Evolutionary conservation across 2,888 invertebrate genomes (phyloP), one percentile per base, ranked within the genome.

Genomic region (Brenthis hecate): DNA sequence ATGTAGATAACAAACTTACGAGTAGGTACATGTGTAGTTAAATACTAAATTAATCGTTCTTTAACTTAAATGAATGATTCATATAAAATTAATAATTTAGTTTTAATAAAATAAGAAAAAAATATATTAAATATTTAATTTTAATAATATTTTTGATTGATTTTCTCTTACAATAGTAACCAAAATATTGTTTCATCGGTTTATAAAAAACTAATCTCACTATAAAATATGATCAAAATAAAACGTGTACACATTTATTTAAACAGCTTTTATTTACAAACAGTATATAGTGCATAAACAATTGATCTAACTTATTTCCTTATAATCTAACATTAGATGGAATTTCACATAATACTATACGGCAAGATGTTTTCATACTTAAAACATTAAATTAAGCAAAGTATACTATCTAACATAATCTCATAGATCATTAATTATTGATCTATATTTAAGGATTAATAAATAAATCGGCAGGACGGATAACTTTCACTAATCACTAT

Each of bases 381-480:
- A 53, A 14, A 43, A 73, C 74, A 54, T 66, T 68, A 64, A 43
- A 43, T 43, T 13, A 53, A 69, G 64, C 66, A 62, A 72, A 5
- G 19, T 48, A 56, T 16, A 58, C 47, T 54, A n/a, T n/a, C 54
- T 66, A 66, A 55, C 23, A 62, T 48, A 54, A 48, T 55, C 47
- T 36, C 50, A 28, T 55, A 23, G 58, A 65, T 28, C 23, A 53
- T 43, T 56, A n/a, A 65, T 55, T 19, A 43, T 47, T 56, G 43
- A 28, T 60, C n/a, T 36, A 69, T 51, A 57, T 54, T 62, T 69
- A 74, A 32, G 50, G 69, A 62, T 71, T 58, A 67, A 70, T 71
- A 73, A 73, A 68, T 69, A 62, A 79, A 77, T 86, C 84, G 88
- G 87, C 78, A 90, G 92, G 92, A 92, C 91, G 92, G 91, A 90